A percentile compares a stretch with the other conserved stretches of the same genome.
These are phyloP conservation scores for Lutjanus argentimaculatus DNA, from an alignment of 2,797 vertebrate genomes.

Conservation along the genomic window DNA sequence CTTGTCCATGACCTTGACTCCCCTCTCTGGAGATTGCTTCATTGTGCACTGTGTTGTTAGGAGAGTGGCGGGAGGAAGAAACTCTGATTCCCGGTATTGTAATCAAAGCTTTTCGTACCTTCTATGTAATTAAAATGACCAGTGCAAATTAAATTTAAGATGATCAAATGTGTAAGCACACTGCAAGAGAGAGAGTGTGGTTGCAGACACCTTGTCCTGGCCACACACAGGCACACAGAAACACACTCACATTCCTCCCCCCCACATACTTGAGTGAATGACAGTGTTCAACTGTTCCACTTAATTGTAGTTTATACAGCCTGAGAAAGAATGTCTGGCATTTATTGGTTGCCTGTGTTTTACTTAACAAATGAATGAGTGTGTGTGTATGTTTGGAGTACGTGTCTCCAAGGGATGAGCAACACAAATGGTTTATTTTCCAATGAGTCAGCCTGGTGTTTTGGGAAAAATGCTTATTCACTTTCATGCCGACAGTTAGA, in stretches of 20 bases:
- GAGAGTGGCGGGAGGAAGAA: constrained; percentile 24
- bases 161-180: constrained; percentile 18
- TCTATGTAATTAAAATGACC: constrained; percentile 48
- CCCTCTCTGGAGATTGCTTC: constrained; percentile 58
- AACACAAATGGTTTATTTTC: constrained; percentile 43
- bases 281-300: constrained; percentile 79
- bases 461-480: constrained; percentile 1
- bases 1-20: constrained; percentile 75
- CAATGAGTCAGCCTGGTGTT: background rate
- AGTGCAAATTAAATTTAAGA: constrained; percentile 30
- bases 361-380: constrained; percentile 66
- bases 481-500: background rate
- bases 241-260: constrained; percentile 70
- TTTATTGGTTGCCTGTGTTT: constrained; percentile 74
- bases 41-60: constrained; percentile 57
- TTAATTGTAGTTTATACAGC: constrained; percentile 85
- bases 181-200: constrained; percentile 33
- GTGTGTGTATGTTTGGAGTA: constrained; percentile 55
- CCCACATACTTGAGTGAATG: constrained; percentile 78
- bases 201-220: constrained; percentile 67
- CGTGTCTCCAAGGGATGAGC: constrained; percentile 53
- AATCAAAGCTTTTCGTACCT: constrained; percentile 34
- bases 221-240: constrained; percentile 70
- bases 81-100: constrained; percentile 15
- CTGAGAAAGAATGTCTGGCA: constrained; percentile 80